phyloP scores from a whole-genome alignment of 2,888 invertebrate genomes.

The Athalia circularis region DNA sequence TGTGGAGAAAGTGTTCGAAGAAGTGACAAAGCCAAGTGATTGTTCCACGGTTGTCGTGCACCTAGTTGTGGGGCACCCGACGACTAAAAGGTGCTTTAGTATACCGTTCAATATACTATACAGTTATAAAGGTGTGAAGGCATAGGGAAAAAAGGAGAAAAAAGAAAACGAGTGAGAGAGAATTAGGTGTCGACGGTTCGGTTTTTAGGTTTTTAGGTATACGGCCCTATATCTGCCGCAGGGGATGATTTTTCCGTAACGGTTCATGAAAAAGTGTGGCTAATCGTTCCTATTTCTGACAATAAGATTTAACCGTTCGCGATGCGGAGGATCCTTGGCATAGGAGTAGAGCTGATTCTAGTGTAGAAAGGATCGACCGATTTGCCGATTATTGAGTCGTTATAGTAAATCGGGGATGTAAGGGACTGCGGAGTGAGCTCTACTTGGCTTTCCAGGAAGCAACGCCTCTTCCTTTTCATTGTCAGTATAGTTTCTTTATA shows the following conservation, averaged over 20 bases:
- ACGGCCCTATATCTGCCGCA: background rate
- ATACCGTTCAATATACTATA: too few species aligned
- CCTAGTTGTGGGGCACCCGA: too few species aligned
- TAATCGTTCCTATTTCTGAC: constrained; percentile 28
- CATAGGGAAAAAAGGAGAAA: too few species aligned
- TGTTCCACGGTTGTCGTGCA: too few species aligned
- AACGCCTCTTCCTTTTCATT: constrained; percentile 33
- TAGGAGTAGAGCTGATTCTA: background rate
- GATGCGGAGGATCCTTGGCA: background rate
- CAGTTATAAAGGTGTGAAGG: too few species aligned
- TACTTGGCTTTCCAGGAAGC: constrained; percentile 27
- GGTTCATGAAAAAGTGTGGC: constrained; percentile 35
- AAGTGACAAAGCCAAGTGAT: too few species aligned
- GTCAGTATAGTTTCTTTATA: constrained; percentile 34
- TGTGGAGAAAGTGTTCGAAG: too few species aligned
- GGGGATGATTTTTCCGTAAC: constrained; percentile 16
- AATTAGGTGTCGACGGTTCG: too few species aligned
- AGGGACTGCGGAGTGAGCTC: background rate
- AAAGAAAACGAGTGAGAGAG: too few species aligned
- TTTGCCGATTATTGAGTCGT: constrained; percentile 40
- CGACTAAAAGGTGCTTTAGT: too few species aligned
- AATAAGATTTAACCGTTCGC: constrained; percentile 3
- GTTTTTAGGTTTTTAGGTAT: too few species aligned
- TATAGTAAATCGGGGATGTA: constrained; percentile 19
- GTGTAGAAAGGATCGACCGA: constrained; percentile 27